Conservation (phyloP, 2,888 invertebrate genomes). For the Ditylenchus weischeri region DNA sequence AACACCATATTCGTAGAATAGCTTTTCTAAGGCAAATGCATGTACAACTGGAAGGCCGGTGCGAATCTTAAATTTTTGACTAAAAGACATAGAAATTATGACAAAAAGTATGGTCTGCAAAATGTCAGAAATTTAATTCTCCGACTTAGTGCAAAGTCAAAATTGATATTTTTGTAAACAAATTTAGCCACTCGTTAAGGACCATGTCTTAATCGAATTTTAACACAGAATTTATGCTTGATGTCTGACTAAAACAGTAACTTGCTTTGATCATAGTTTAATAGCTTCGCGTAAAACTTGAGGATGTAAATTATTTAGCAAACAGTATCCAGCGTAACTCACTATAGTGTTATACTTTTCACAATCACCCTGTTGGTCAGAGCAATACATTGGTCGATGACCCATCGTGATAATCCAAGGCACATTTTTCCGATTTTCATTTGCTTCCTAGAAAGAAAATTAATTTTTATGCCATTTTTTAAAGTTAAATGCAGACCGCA, state of each 20-base stretch:
- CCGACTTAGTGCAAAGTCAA: too few relatives aligned
- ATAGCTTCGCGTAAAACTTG: too few relatives aligned
- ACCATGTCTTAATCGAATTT: too few relatives aligned
- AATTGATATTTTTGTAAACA: too few relatives aligned
- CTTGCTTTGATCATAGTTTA: too few relatives aligned
- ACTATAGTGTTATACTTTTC: constrained; percentile 56
- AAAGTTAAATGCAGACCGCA: background rate
- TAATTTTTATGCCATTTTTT: background rate
- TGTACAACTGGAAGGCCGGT: constrained; percentile 53
- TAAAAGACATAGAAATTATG: too few relatives aligned
- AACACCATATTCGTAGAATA: constrained; percentile 75
- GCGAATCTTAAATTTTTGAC: constrained; percentile 25
- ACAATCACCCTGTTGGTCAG: constrained; percentile 76
- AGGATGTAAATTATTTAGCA: too few relatives aligned
- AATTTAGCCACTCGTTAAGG: too few relatives aligned
- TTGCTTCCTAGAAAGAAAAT: constrained; percentile 42
- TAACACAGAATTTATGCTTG: too few relatives aligned
- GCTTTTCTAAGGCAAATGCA: constrained; percentile 55
- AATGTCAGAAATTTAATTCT: too few relatives aligned
- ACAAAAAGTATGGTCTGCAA: too few relatives aligned
- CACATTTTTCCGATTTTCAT: constrained; percentile 45
- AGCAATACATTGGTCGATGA: constrained; percentile 87
- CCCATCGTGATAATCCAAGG: constrained; percentile 83
- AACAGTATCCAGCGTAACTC: background rate
- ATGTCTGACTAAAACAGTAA: too few relatives aligned